A percentile compares a stretch with the other conserved stretches of the same genome.
phyloP scores from a whole-genome alignment of 2,888 invertebrate species.

The Homarus gammarus region DNA sequence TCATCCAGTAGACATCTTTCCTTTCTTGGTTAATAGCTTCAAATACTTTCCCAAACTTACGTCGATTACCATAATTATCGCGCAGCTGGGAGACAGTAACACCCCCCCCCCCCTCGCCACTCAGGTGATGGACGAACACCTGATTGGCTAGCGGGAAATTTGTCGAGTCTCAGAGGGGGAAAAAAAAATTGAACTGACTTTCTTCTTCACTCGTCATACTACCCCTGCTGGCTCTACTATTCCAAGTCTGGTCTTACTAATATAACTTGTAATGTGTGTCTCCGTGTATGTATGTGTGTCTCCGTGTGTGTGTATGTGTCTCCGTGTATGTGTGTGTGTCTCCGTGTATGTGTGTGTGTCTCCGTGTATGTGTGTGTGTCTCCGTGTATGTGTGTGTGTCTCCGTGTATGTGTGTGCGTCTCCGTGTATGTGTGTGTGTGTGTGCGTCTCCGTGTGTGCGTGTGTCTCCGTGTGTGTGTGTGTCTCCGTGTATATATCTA shows the following conservation, averaged over 20 bases:
- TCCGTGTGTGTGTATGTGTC: constrained; percentile 22
- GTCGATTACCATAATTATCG: constrained; percentile 56
- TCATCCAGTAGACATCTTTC: constrained; percentile 1
- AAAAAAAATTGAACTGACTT: not conserved
- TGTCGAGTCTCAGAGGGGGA: constrained; percentile 21
- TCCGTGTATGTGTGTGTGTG: not conserved
- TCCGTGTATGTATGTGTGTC: not conserved
- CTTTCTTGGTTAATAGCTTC: constrained; percentile 43
- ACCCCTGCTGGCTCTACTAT: not conserved
- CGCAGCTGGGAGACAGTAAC: constrained; percentile 41
- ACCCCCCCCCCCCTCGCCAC: no score
- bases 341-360: constrained; percentile 6
- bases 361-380: not conserved
- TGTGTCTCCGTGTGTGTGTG: not conserved
- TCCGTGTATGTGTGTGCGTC: not conserved
- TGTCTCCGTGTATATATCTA: not conserved
- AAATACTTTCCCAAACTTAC: constrained; percentile 58
- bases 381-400: not conserved
- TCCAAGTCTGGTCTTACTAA: not conserved
- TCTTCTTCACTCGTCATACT: not conserved
- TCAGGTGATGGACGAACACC: constrained; percentile 30
- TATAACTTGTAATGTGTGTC: not conserved
- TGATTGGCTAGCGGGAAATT: constrained; percentile 38
- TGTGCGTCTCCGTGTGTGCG: not conserved
- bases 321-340: constrained; percentile 26